These are phyloP conservation scores for Carassius gibelio DNA, from an alignment of 2,113 vertebrate genomes.

Conservation along the genomic window DNA sequence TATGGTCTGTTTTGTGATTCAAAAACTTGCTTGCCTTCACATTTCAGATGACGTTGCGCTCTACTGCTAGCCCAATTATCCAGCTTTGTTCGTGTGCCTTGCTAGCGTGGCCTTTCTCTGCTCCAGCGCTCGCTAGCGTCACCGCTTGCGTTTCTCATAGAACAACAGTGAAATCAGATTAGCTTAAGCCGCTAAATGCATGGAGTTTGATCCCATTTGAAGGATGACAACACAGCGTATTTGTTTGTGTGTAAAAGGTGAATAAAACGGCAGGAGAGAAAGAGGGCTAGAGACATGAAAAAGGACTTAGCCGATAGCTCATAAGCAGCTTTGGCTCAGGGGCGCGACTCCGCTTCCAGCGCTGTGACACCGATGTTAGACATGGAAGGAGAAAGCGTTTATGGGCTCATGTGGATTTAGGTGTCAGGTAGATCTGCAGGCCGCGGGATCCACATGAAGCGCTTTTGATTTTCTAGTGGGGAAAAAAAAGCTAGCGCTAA, in stretches of 20 bases:
- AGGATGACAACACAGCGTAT: conserved; percentile 66
- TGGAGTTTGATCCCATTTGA: conserved; percentile 72
- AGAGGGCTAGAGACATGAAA: conserved; percentile 55
- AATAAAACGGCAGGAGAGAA: conserved; percentile 45
- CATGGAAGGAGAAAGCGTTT: conserved; percentile 7
- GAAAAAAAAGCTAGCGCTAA: background rate
- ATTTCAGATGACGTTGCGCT: background rate
- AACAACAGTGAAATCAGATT: conserved; percentile 73
- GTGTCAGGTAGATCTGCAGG: background rate
- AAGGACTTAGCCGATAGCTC: conserved; percentile 59
- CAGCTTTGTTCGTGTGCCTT: conserved; percentile 29
- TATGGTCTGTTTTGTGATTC: background rate
- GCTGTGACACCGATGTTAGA: conserved; percentile 48
- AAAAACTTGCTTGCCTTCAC: background rate
- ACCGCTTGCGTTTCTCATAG: conserved; percentile 64
- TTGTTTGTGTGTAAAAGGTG: conserved; percentile 67
- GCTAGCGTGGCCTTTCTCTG: conserved; percentile 58
- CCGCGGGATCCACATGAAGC: background rate
- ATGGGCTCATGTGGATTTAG: background rate
- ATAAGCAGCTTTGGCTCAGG: conserved; percentile 65
- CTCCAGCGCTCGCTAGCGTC: conserved; percentile 49
- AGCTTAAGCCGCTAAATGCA: conserved; percentile 70
- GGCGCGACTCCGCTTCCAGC: conserved; percentile 57
- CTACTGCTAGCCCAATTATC: conserved; percentile 42
- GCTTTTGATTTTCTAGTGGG: background rate